Base-by-base conservation (phyloP, 92 coral and sea anemone genomes). In the Epizoanthus scotinus region DNA sequence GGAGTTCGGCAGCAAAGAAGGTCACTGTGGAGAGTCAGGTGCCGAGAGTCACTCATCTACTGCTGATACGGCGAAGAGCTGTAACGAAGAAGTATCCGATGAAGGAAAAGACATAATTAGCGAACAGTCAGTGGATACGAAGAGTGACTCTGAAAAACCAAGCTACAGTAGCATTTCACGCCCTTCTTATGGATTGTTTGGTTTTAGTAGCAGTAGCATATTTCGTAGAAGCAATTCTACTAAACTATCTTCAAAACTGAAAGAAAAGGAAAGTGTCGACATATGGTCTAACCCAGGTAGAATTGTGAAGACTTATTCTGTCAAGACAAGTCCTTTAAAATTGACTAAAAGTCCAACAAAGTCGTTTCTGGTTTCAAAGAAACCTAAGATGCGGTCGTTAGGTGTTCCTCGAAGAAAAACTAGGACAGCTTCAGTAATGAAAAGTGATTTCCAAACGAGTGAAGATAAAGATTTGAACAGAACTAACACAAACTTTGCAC, bases 111-210 rank as follows among this genome's bases (percentile, higher is more conserved):
- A 59, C 20, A 17, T 21, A 44, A 2, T 18, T 17, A 17, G 22
- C 68, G 15, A 60, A 27, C 24, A 71, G 21, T 14, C 44, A 52
- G 63, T 25, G 25, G 31, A 25, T 5, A 24, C 0, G 24, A 57
- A 15, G 69, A 75, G 28, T 26, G 25, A 22, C 68, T 75, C 68
- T 8, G 68, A 60, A 34, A 34, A 5, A 34, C 38, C 67, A 57
- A 75, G 68, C 34, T 75, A 34, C 36, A 38, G 81, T 25, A 36
- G 67, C 12, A 8, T 57, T 15, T 22, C 52, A 1, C 60, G 63
- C 28, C 68, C 53, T 58, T 74, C 40, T 3, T 59, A 28, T 38
- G 81, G 69, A 7, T 55, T 75, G 40, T 75, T 75, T 75, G 81
- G 81, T 6, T 24, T 34, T 31, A 34, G 56, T n/a, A 75, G 26